These are phyloP conservation scores for Ephydatia muelleri DNA, from an alignment of 37 sponge, comb jelly and placozoan species.

Conservation along the genomic window DNA sequence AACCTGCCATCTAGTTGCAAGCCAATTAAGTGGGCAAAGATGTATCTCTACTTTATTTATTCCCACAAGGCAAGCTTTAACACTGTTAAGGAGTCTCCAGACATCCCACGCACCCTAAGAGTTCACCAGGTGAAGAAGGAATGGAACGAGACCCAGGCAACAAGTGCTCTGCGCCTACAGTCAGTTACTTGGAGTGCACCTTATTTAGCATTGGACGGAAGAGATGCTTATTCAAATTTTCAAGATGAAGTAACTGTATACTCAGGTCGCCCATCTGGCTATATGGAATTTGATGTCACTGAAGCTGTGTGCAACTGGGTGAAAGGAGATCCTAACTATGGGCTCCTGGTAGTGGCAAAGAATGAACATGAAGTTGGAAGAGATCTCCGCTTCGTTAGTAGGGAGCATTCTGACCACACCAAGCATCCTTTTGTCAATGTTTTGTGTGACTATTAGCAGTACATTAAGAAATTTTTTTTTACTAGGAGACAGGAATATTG, in stretches of 20 bases:
- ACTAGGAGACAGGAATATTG: too few relatives aligned
- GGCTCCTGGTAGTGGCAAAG: constrained; percentile 28
- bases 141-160: constrained; percentile 46
- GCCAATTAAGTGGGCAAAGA: constrained; percentile 12
- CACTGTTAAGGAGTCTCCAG: constrained; percentile 16
- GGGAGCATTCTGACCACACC: too few relatives aligned
- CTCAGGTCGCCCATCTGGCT: constrained; percentile 24
- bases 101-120: constrained; percentile 16
- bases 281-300: constrained; percentile 32
- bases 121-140: constrained; percentile 16
- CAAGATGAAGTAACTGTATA: constrained; percentile 2
- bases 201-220: constrained; percentile 25
- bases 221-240: constrained; percentile 14
- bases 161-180: background rate
- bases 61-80: constrained; percentile 38
- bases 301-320: constrained; percentile 25
- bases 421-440: too few relatives aligned
- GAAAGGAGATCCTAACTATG: constrained; percentile 41
- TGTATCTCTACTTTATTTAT: constrained; percentile 41
- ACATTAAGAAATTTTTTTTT: too few relatives aligned
- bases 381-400: too few relatives aligned
- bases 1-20: constrained; percentile 19
- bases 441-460: too few relatives aligned
- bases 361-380: too few relatives aligned
- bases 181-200: constrained; percentile 4